Conservation (phyloP, 2,113 vertebrate species). For the Promerops cafer region DNA sequence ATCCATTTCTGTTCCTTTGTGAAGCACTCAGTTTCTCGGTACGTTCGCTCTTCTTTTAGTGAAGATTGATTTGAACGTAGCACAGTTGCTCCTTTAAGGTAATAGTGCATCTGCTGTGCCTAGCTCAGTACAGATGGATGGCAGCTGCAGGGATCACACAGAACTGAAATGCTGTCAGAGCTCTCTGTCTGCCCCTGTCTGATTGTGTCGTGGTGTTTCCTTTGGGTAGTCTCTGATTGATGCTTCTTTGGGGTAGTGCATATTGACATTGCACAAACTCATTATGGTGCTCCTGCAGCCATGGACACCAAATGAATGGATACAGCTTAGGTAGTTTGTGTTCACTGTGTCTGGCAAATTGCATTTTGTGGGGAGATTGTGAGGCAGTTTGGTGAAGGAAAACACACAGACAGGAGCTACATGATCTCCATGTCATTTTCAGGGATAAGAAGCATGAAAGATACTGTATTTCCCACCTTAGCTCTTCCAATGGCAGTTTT, state of each 20-base stretch:
- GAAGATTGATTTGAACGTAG: neutral
- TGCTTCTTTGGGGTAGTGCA: conserved; percentile 11
- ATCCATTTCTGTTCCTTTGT: neutral
- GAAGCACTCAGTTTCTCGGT: neutral
- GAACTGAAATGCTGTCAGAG: neutral
- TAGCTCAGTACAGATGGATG: neutral
- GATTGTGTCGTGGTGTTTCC: neutral
- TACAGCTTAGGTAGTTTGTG: neutral
- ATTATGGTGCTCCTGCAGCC: neutral
- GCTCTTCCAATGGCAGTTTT: neutral
- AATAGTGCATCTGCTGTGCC: neutral
- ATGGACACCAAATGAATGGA: neutral
- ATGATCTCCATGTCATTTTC: neutral
- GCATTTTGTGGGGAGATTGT: neutral
- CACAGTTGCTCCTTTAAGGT: neutral
- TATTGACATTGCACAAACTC: neutral
- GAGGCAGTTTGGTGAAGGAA: neutral
- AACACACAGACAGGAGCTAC: neutral
- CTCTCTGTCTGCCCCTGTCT: neutral
- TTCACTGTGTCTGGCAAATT: neutral
- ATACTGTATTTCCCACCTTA: neutral
- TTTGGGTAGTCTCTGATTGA: neutral
- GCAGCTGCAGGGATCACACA: neutral
- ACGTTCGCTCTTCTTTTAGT: neutral
- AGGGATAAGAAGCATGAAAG: neutral